Evolutionary conservation across 2,888 invertebrate genomes (phyloP).

Genomic region (Cantharis lateralis): DNA sequence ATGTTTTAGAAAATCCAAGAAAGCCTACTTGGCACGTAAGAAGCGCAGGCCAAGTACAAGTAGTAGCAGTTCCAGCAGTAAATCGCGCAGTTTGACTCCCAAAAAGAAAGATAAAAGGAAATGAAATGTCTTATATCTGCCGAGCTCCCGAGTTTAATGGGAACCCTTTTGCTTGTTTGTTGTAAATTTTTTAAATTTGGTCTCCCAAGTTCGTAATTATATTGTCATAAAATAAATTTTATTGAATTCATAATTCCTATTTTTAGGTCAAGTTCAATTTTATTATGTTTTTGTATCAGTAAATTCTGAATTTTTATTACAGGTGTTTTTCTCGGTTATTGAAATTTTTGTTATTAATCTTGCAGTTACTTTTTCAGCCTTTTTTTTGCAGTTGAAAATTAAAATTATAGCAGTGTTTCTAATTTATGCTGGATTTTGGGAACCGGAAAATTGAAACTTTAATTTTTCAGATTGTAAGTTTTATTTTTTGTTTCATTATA

Average conservation of each 20-base stretch:
- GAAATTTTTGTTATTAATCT: background rate
- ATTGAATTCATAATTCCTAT: background rate
- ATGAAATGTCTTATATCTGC: background rate
- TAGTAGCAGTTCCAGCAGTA: constrained; percentile 34
- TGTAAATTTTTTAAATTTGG: background rate
- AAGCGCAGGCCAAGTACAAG: constrained; percentile 31
- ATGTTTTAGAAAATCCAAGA: constrained; percentile 22
- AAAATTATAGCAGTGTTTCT: background rate
- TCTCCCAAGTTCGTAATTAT: background rate
- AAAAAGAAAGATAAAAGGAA: constrained; percentile 29
- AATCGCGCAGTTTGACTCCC: constrained; percentile 31
- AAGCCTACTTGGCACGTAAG: constrained; percentile 18
- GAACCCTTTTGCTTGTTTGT: background rate
- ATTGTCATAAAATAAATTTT: background rate
- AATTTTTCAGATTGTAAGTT: background rate
- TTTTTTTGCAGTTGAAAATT: background rate
- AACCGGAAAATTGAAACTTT: background rate
- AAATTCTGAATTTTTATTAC: background rate
- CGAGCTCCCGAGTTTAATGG: background rate
- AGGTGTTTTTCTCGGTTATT: background rate
- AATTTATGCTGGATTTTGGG: background rate
- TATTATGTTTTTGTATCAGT: background rate
- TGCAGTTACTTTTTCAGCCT: background rate
- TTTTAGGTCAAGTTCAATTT: background rate
- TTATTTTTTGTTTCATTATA: background rate